A percentile compares a stretch with the other conserved stretches of the same genome.
phyloP scores from a whole-genome alignment of 2,888 invertebrate genomes.

The Tipula confusa region DNA sequence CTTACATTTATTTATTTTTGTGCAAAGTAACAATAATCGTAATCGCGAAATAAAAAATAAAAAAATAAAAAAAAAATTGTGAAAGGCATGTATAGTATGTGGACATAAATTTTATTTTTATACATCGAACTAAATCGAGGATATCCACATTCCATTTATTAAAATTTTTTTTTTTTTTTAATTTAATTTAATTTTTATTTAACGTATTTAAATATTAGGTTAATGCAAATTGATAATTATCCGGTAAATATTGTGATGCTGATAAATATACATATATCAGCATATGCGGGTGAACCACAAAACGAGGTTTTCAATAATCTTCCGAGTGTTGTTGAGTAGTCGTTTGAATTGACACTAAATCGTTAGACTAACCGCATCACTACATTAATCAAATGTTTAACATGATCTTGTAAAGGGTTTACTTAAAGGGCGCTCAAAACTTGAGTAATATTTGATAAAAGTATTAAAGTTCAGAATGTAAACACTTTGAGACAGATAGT shows the following conservation, averaged over 20 bases:
- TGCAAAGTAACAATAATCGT: not conserved
- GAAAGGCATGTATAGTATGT: slow-evolving; percentile 26
- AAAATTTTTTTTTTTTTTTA: too few relatives aligned
- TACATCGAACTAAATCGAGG: slow-evolving; percentile 29
- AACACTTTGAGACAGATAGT: too few relatives aligned
- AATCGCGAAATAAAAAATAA: not conserved
- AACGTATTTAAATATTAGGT: not conserved
- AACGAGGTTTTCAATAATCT: too few relatives aligned
- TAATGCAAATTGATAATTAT: not conserved
- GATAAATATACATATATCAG: too few relatives aligned
- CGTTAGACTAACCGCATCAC: not conserved
- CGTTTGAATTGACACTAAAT: not conserved
- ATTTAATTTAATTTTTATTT: not conserved
- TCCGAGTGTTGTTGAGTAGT: too few relatives aligned
- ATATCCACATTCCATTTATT: slow-evolving; percentile 30
- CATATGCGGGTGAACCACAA: not conserved
- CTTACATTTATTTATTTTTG: not conserved
- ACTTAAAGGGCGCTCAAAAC: too few relatives aligned
- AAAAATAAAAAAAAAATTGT: not conserved
- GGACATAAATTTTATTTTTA: not conserved
- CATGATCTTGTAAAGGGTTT: not conserved
- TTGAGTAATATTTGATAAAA: too few relatives aligned
- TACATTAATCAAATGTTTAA: not conserved
- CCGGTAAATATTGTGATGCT: not conserved
- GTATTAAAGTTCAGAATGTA: too few relatives aligned